phyloP scores from a whole-genome alignment of 92 coral and sea anemone species.

The Epizoanthus fatuus region DNA sequence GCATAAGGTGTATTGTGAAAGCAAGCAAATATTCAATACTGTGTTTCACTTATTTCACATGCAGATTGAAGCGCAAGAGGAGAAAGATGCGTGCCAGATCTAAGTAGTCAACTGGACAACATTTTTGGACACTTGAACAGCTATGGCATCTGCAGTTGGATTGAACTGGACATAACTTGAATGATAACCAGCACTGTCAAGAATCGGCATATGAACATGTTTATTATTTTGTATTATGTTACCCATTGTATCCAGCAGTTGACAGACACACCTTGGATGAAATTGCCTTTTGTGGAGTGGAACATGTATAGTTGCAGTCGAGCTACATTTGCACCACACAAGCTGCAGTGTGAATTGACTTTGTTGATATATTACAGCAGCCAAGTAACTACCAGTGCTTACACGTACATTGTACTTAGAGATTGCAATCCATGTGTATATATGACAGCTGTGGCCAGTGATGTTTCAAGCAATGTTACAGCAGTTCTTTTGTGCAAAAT shows the following conservation, averaged over 20 bases:
- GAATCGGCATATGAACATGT: background rate
- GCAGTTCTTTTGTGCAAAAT: conserved; percentile 19
- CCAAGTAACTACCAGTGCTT: no score
- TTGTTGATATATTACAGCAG: background rate
- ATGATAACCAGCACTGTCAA: background rate
- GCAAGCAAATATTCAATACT: no score
- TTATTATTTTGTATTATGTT: background rate
- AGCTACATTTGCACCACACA: no score
- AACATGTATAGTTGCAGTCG: background rate
- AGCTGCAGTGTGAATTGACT: background rate
- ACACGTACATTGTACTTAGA: background rate
- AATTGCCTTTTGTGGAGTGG: background rate
- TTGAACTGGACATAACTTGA: conserved; percentile 36
- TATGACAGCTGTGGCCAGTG: conserved; percentile 26
- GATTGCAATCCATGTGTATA: background rate
- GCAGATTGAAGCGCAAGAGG: conserved; percentile 94
- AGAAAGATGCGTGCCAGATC: conserved; percentile 99
- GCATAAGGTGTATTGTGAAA: no score
- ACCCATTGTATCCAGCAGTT: background rate
- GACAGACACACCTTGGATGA: background rate
- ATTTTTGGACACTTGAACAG: conserved; percentile 36
- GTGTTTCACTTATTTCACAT: no score
- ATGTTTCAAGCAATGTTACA: conserved; percentile 18
- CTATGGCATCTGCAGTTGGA: conserved; percentile 28
- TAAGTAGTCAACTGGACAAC: conserved; percentile 64